Evolutionary conservation across 2,888 invertebrate species (phyloP).

Genomic region (Lasioglossum malachurum): DNA sequence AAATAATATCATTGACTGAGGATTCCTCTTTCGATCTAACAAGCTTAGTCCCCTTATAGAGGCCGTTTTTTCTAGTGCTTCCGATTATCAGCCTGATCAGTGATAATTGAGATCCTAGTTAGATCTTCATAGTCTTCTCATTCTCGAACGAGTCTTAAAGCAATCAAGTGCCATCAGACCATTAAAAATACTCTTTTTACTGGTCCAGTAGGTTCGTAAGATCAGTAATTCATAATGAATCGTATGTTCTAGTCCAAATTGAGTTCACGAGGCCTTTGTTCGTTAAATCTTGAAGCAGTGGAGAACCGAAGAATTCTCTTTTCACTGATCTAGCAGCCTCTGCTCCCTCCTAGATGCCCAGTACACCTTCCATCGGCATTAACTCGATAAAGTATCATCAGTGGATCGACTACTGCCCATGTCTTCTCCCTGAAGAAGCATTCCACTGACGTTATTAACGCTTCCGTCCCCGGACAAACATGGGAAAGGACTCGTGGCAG

Average conservation of each 20-base stretch:
- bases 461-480: background rate
- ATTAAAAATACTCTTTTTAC: background rate
- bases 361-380: background rate
- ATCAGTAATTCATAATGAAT: background rate
- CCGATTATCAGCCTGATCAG: background rate
- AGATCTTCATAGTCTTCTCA: background rate
- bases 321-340: background rate
- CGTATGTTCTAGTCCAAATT: background rate
- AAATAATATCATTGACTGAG: background rate
- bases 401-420: background rate
- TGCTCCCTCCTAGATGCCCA: background rate
- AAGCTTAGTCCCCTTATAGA: background rate
- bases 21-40: background rate
- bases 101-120: background rate
- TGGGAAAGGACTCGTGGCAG: conserved; percentile 7
- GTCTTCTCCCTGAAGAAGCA: background rate
- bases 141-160: background rate
- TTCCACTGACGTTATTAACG: conserved; percentile 14
- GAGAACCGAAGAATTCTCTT: background rate
- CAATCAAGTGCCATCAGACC: background rate
- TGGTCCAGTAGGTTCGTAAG: background rate
- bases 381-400: background rate
- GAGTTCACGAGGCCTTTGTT: background rate
- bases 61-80: background rate
- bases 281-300: background rate